Base-by-base conservation (phyloP, 2,888 invertebrate species). In the Gastrophysa polygoni region DNA sequence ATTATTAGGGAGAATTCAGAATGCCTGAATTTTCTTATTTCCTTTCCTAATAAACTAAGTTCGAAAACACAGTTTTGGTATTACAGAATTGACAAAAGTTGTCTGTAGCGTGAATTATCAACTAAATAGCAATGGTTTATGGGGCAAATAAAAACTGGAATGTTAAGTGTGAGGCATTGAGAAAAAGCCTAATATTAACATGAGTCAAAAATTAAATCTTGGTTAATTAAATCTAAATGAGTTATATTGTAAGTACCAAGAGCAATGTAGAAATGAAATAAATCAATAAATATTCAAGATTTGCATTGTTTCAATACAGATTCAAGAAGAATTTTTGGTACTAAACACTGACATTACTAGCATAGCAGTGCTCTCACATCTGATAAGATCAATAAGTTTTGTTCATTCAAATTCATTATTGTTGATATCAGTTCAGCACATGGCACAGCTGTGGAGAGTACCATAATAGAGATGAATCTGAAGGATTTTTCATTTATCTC, bases 151-250 rank as follows among this genome's bases (percentile, higher is more conserved):
- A 8, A 1, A 8, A 38, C 10, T 38, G 54, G 20, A 43, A 43
- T 43, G 14, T 34, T 50, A 54, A 54, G 24, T 11, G 29, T 38
- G 21, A 48, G 34, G 52, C 34, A 52, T 34, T 52, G 20, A 34
- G 20, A 38, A 8, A 54, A 11, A 24, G 10, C 24, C 21, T 43
- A 54, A 43, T 24, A 54, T 54, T 43, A 54, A 24, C 28, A 54
- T 54, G 43, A 54, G 54, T 54, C 43, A 54, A 54, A 20, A 24
- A 14, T 38, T 52, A 52, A 43, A 29, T 54, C 54, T 43, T 54
- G 54, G 44, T 43, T 54, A 24, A 24, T 43, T 17, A 17, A n/a
- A n/a, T n/a, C 11, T 43, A 14, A 54, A 11, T n/a, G n/a, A n/a
- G 14, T 38, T 38, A 38, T n/a, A 14, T 38, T 38, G 38, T 38